Evolutionary conservation across 1,140 invertebrate genomes (phyloP).

Genomic region (Drosophila parabipectinata): DNA sequence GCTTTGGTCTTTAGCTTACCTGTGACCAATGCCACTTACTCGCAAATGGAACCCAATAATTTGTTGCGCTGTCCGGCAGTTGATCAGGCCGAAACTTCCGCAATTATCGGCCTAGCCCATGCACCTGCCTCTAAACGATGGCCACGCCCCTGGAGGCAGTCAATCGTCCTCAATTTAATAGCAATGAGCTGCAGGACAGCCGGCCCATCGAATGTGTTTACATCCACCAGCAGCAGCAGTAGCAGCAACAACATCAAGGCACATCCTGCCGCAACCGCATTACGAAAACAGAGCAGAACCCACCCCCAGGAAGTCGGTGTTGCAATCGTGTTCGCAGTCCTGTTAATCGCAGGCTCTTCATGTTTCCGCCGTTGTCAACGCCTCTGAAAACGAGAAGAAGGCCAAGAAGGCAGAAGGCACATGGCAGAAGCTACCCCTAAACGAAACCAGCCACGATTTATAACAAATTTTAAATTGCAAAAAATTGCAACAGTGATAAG

Average conservation of each 20-base stretch:
- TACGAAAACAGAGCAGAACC: conserved; percentile 10
- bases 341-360: conserved; percentile 64
- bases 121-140: conserved; percentile 37
- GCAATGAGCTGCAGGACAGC: conserved; percentile 36
- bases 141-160: conserved; percentile 22
- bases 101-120: conserved; percentile 20
- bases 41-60: conserved; percentile 21
- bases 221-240: conserved; percentile 13
- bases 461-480: conserved; percentile 79
- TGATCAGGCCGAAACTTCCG: conserved; percentile 26
- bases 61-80: conserved; percentile 3
- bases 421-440: conserved; percentile 59
- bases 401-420: not conserved
- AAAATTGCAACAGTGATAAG: conserved; percentile 70
- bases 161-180: conserved; percentile 56
- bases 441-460: conserved; percentile 62
- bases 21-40: not conserved
- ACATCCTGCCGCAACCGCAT: conserved; percentile 19
- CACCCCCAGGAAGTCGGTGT: conserved; percentile 34
- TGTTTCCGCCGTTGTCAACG: conserved; percentile 66
- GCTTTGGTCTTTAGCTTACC: not conserved
- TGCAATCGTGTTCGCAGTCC: conserved; percentile 58
- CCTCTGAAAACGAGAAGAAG: conserved; percentile 36
- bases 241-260: conserved; percentile 2
- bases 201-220: conserved; percentile 39